Evolutionary conservation across 2,888 invertebrate species (phyloP).

Genomic region (Polydrusus cervinus): DNA sequence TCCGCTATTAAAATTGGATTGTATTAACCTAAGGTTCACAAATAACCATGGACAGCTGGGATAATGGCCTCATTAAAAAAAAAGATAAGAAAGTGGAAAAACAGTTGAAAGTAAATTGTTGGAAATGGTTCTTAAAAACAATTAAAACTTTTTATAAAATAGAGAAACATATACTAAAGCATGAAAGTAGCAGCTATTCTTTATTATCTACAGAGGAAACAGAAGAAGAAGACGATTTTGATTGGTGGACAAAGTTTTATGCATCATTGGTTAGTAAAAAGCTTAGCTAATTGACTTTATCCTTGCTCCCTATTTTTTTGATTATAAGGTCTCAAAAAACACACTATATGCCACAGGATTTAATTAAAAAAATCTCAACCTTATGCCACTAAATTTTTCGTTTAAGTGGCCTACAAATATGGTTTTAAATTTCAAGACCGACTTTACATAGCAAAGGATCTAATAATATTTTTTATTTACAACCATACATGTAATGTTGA

Average conservation of each 20-base stretch:
- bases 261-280: slow-evolving; percentile 64
- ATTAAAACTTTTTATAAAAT: background rate
- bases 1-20: too few relatives aligned
- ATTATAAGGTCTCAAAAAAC: too few relatives aligned
- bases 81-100: background rate
- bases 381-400: too few relatives aligned
- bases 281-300: too few relatives aligned
- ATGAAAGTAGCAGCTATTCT: slow-evolving; percentile 44
- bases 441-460: too few relatives aligned
- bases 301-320: too few relatives aligned
- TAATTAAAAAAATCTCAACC: too few relatives aligned
- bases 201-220: slow-evolving; percentile 40
- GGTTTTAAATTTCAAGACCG: too few relatives aligned
- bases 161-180: slow-evolving; percentile 3
- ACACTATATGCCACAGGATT: too few relatives aligned
- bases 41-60: slow-evolving; percentile 28
- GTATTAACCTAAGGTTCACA: slow-evolving; percentile 35
- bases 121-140: background rate
- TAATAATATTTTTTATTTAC: too few relatives aligned
- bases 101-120: slow-evolving; percentile 15
- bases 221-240: slow-evolving; percentile 67
- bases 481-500: too few relatives aligned
- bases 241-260: slow-evolving; percentile 76
- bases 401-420: too few relatives aligned
- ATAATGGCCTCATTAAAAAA: slow-evolving; percentile 13